Percentiles rank a stretch among this genome's conserved stretches.
Evolutionary conservation across 2,113 vertebrate species (phyloP).

Genomic region (Psophia crepitans): DNA sequence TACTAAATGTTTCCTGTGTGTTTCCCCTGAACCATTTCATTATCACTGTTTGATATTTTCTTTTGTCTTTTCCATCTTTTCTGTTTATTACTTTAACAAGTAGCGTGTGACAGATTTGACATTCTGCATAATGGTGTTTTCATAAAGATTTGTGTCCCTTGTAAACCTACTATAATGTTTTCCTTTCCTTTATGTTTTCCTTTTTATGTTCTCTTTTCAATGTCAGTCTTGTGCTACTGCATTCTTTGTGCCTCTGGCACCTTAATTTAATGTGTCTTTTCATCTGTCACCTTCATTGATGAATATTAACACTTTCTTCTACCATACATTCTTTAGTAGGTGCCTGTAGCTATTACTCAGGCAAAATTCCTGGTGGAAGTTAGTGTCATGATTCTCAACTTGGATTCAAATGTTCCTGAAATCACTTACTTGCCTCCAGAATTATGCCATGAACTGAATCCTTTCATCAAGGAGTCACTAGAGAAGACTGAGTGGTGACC

Average conservation of each 20-base stretch:
- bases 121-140: neutral
- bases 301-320: neutral
- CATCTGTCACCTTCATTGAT: neutral
- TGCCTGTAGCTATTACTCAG: neutral
- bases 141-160: neutral
- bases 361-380: neutral
- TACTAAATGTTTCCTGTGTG: neutral
- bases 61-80: neutral
- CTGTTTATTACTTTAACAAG: neutral
- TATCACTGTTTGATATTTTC: neutral
- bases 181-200: neutral
- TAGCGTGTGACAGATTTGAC: neutral
- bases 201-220: neutral
- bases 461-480: neutral
- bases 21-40: neutral
- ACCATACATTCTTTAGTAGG: neutral
- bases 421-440: neutral
- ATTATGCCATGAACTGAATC: neutral
- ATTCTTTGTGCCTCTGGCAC: neutral
- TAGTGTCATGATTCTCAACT: neutral
- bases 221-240: neutral
- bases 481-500: neutral
- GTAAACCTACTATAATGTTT: neutral
- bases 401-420: neutral
- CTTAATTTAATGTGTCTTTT: neutral